These are phyloP conservation scores for Ips typographus DNA, from an alignment of 1,140 invertebrate species.

Conservation along the genomic window DNA sequence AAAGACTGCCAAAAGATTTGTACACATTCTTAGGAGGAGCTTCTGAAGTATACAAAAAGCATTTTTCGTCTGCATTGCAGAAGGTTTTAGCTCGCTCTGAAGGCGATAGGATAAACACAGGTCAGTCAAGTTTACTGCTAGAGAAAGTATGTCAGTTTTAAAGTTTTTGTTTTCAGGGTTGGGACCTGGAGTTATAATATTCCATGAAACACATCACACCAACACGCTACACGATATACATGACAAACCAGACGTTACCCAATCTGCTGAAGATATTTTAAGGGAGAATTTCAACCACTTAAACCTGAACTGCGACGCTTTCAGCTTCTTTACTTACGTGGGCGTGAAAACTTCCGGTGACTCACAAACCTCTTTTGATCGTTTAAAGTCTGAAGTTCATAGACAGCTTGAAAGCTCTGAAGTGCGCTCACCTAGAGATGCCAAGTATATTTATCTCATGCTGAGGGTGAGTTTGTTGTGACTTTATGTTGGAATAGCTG, in stretches of 20 bases:
- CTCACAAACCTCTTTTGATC: conserved; percentile 59
- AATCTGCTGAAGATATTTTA: conserved; percentile 69
- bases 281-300: conserved; percentile 64
- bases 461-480: conserved; percentile 57
- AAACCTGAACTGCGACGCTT: conserved; percentile 67
- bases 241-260: conserved; percentile 55
- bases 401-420: conserved; percentile 67
- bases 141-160: too few relatives aligned
- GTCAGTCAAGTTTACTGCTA: not conserved
- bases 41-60: conserved; percentile 72
- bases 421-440: conserved; percentile 67
- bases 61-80: conserved; percentile 64
- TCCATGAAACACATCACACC: conserved; percentile 81
- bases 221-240: conserved; percentile 55
- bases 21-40: conserved; percentile 80
- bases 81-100: conserved; percentile 41
- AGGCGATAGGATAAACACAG: conserved; percentile 29
- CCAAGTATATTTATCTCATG: conserved; percentile 66
- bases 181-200: conserved; percentile 76
- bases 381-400: conserved; percentile 56
- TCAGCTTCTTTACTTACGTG: conserved; percentile 73
- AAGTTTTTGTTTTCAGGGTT: conserved; percentile 45
- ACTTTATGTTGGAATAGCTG: conserved; percentile 10
- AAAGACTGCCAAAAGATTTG: conserved; percentile 76
- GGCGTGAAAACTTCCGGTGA: conserved; percentile 64